Conservation (phyloP, 2,888 invertebrate genomes). For the Euzetes globulus region DNA sequence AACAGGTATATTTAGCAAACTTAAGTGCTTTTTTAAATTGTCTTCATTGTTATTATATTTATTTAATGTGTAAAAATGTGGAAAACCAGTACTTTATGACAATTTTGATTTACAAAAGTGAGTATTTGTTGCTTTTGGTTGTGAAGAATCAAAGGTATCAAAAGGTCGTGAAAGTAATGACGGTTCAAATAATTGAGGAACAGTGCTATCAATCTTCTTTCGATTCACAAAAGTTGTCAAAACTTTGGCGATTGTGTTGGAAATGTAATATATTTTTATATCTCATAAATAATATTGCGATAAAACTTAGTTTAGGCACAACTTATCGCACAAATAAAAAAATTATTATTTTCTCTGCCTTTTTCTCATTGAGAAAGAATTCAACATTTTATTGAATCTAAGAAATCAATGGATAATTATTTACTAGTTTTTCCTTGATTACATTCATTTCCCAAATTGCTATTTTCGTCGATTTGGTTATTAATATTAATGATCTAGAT, state of each 20-base stretch:
- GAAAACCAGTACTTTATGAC: background rate
- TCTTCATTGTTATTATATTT: too few relatives aligned
- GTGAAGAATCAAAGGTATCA: constrained; percentile 12
- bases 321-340: background rate
- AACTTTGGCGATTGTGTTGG: background rate
- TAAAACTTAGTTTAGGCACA: background rate
- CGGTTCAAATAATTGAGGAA: constrained; percentile 14
- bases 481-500: background rate
- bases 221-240: constrained; percentile 11
- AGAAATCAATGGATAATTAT: too few relatives aligned
- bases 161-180: background rate
- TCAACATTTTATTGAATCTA: too few relatives aligned
- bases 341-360: background rate
- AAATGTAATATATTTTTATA: constrained; percentile 9
- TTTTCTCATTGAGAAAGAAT: too few relatives aligned
- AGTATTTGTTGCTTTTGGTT: background rate
- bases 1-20: too few relatives aligned
- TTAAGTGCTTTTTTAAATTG: too few relatives aligned
- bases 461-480: background rate
- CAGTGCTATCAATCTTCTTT: constrained; percentile 15
- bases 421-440: too few relatives aligned
- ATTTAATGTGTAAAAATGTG: too few relatives aligned
- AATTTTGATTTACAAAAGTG: background rate
- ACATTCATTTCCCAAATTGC: too few relatives aligned
- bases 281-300: constrained; percentile 21